These are phyloP conservation scores for Callyntrura guangdongensis DNA, from an alignment of 2,888 invertebrate species.

Conservation along the genomic window DNA sequence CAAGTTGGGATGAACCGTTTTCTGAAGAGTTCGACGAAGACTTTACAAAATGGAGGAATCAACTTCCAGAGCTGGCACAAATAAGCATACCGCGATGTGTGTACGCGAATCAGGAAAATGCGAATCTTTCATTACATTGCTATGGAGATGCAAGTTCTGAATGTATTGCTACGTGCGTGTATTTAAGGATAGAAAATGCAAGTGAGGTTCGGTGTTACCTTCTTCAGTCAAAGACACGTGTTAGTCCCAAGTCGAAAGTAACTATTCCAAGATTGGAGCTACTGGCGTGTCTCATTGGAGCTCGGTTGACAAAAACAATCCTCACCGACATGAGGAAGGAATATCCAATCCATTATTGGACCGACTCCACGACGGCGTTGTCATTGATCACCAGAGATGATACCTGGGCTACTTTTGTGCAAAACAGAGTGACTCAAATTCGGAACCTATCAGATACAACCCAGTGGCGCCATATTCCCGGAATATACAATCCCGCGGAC, in stretches of 20 bases:
- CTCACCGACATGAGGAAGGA: too few species aligned
- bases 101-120: background rate
- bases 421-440: background rate
- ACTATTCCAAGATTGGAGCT: too few species aligned
- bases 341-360: too few species aligned
- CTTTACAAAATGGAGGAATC: background rate
- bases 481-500: background rate
- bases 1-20: conserved; percentile 13
- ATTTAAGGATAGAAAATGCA: too few species aligned
- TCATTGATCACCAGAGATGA: conserved; percentile 28
- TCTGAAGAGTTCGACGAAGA: background rate
- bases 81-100: too few species aligned
- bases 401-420: conserved; percentile 31
- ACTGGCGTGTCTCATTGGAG: too few species aligned
- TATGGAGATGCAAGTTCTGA: too few species aligned
- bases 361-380: background rate
- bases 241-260: too few species aligned
- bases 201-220: too few species aligned
- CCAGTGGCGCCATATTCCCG: background rate
- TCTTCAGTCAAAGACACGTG: too few species aligned
- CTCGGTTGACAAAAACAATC: too few species aligned
- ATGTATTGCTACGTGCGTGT: too few species aligned
- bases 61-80: conserved; percentile 32
- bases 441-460: background rate
- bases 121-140: background rate